phyloP scores from a whole-genome alignment of 1,140 invertebrate genomes.

The Scaptomyza graminum region DNA sequence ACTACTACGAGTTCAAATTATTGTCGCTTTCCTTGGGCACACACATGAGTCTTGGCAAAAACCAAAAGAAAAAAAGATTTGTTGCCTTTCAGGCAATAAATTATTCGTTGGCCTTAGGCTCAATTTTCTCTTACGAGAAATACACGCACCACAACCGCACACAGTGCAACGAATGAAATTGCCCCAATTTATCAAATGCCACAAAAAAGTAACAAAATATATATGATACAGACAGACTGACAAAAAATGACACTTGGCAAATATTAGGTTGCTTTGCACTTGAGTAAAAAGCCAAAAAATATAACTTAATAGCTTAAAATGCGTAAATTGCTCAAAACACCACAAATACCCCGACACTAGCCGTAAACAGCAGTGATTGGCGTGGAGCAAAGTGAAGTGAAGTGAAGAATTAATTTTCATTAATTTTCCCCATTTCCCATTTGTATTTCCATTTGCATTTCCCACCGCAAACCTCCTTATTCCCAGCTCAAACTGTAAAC shows the following conservation, averaged over 20 bases:
- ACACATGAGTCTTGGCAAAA: constrained; percentile 37
- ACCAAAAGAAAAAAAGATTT: constrained; percentile 13
- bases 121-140: constrained; percentile 11
- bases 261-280: constrained; percentile 1
- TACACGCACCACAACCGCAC: constrained; percentile 1
- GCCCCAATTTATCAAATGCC: constrained; percentile 53
- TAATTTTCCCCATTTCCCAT: constrained; percentile 17
- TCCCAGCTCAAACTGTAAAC: not conserved
- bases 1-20: constrained; percentile 15
- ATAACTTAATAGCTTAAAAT: constrained; percentile 51
- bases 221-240: constrained; percentile 4
- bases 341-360: constrained; percentile 12
- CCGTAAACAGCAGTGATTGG: no score
- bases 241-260: constrained; percentile 28
- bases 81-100: constrained; percentile 41
- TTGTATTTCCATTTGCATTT: constrained; percentile 21
- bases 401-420: constrained; percentile 7
- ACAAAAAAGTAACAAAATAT: not conserved
- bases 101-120: constrained; percentile 33
- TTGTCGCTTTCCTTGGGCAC: not conserved
- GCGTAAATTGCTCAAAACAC: constrained; percentile 42
- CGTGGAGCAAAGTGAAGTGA: not conserved
- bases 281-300: constrained; percentile 7
- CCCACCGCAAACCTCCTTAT: not conserved
- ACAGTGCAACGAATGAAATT: constrained; percentile 54